Percentiles rank a stretch among this genome's conserved stretches.
Evolutionary conservation across 2,113 vertebrate genomes (phyloP).

Genomic region (Anguilla japonica): DNA sequence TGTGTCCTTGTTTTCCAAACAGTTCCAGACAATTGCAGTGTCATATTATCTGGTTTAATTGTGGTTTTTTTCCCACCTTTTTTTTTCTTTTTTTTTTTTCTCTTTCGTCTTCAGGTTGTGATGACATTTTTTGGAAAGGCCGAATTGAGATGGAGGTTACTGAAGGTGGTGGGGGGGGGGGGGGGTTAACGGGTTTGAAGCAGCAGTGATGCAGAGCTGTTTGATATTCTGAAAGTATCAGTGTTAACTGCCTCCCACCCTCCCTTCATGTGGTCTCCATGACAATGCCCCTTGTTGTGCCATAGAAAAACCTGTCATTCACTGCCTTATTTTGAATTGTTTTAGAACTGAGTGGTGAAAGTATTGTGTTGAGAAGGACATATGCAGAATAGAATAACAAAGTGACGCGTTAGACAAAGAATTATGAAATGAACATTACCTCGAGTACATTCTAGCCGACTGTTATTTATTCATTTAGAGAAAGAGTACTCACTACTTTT

Average conservation of each 20-base stretch:
- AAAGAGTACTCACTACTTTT: not conserved
- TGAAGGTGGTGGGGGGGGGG: no score
- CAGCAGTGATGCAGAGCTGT: slow-evolving; percentile 30
- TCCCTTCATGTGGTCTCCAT: slow-evolving; percentile 58
- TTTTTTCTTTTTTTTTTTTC: not conserved
- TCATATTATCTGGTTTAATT: not conserved
- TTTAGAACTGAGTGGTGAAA: not conserved
- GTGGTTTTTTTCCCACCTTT: not conserved
- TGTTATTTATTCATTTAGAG: not conserved
- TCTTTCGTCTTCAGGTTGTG: not conserved
- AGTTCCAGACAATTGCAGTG: not conserved
- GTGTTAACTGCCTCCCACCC: slow-evolving; percentile 46
- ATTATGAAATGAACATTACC: not conserved
- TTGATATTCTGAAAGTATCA: slow-evolving; percentile 39
- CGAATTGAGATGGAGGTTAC: slow-evolving; percentile 39
- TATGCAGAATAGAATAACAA: not conserved
- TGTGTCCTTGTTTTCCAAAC: no score
- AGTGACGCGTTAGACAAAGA: not conserved
- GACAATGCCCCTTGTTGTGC: slow-evolving; percentile 54
- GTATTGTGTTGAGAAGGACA: not conserved
- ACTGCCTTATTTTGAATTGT: slow-evolving; percentile 41
- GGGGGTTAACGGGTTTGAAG: slow-evolving; percentile 18
- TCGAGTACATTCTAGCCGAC: not conserved
- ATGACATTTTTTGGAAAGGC: slow-evolving; percentile 17
- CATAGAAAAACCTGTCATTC: slow-evolving; percentile 44